Evolutionary conservation across 2,113 vertebrate species (phyloP).

Genomic region (Numenius arquata): DNA sequence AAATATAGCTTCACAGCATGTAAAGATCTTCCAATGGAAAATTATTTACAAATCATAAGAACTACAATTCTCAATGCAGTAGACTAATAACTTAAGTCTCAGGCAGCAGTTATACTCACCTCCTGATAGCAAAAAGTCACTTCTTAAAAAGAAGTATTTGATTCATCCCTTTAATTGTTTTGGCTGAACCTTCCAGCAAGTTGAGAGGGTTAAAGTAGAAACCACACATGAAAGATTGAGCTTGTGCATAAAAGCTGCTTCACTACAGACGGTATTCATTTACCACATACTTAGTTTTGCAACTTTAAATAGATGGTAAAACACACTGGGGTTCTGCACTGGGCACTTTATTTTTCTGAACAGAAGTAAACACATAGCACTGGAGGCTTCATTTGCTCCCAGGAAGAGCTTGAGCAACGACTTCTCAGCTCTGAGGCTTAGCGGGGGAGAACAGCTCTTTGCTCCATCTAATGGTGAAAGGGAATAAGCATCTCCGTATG

Average conservation of each 20-base stretch:
- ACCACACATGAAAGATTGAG: background rate
- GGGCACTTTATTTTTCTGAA: background rate
- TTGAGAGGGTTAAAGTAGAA: background rate
- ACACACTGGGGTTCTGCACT: background rate
- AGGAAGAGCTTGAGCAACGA: background rate
- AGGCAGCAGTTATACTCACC: background rate
- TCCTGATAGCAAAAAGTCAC: background rate
- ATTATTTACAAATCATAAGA: background rate
- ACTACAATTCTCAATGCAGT: background rate
- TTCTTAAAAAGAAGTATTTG: background rate
- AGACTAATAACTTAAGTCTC: background rate
- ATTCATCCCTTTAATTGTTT: background rate
- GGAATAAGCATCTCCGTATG: background rate
- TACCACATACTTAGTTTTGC: background rate
- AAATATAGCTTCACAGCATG: background rate
- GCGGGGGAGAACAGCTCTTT: background rate
- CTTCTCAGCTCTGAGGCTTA: background rate
- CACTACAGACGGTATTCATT: background rate
- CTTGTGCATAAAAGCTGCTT: background rate
- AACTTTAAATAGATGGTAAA: background rate
- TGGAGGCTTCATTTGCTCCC: background rate
- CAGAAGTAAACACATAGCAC: background rate
- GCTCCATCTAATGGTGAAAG: slow-evolving; percentile 24
- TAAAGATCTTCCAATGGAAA: background rate
- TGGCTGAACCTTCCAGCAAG: background rate